Conservation (phyloP, 2,888 invertebrate species). For the Eupithecia centaureata region DNA sequence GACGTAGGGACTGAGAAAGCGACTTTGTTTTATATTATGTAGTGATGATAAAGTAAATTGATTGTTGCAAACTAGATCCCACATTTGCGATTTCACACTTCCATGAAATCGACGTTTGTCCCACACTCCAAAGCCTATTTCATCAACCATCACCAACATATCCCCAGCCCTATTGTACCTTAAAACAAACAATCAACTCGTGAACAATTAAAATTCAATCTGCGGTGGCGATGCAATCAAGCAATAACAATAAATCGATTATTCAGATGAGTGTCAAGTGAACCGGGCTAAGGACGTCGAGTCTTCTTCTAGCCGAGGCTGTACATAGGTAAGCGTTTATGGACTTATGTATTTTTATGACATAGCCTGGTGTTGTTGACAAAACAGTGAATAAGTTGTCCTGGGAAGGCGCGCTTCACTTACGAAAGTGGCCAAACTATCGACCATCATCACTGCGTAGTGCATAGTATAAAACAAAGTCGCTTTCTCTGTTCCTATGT, state of each 20-base stretch:
- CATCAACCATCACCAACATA: neutral
- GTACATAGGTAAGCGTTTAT: neutral
- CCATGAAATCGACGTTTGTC: neutral
- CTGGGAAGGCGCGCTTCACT: too few species aligned
- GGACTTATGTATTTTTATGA: conserved; percentile 1
- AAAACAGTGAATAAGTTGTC: too few species aligned
- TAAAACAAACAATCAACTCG: conserved; percentile 27
- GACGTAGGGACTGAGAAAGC: too few species aligned
- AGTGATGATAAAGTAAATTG: too few species aligned
- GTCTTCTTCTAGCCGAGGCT: conserved; percentile 5
- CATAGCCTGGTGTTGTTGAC: neutral
- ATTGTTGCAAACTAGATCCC: too few species aligned
- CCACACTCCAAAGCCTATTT: too few species aligned
- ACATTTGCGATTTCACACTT: too few species aligned
- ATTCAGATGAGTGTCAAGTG: conserved; percentile 24
- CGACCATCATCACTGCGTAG: too few species aligned
- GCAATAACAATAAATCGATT: conserved; percentile 31
- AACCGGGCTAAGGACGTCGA: conserved; percentile 3
- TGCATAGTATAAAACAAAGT: too few species aligned
- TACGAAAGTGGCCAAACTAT: too few species aligned
- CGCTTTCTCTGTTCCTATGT: too few species aligned
- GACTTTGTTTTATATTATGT: too few species aligned
- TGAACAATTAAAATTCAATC: conserved; percentile 34
- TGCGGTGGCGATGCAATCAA: conserved; percentile 27
- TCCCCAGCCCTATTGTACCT: neutral